phyloP scores from a whole-genome alignment of 2,797 vertebrate genomes.

The Poeciliopsis presidionis region DNA sequence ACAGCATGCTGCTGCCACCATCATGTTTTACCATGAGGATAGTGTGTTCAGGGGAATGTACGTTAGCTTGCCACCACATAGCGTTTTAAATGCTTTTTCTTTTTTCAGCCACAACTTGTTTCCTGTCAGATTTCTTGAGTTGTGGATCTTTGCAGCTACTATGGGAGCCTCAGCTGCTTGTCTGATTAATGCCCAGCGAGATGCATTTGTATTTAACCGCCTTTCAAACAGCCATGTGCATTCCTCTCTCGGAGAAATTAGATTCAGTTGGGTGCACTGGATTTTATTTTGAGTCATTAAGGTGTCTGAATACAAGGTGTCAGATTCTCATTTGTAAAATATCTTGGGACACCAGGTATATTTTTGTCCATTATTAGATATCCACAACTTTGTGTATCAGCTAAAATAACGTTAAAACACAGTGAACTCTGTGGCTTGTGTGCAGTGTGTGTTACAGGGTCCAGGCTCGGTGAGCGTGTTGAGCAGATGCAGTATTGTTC shows the following conservation, averaged over 20 bases:
- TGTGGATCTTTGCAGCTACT: neutral
- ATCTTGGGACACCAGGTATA: neutral
- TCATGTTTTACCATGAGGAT: neutral
- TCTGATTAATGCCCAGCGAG: neutral
- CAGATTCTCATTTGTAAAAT: neutral
- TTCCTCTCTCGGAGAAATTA: neutral
- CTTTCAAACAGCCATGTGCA: neutral
- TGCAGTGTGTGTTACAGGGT: neutral
- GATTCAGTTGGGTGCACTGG: neutral
- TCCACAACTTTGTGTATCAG: neutral
- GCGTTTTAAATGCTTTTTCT: neutral
- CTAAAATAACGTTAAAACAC: neutral
- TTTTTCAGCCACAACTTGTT: neutral
- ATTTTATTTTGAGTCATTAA: neutral
- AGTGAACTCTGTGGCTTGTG: neutral
- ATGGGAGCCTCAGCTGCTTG: neutral
- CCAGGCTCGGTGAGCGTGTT: slow-evolving; percentile 28
- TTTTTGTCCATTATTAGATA: neutral
- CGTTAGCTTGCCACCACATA: neutral
- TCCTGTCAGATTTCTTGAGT: neutral
- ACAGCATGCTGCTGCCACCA: neutral
- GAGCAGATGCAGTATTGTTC: slow-evolving; percentile 44
- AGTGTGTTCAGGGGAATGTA: neutral
- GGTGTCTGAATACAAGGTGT: neutral
- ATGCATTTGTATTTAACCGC: too few relatives aligned